These are phyloP conservation scores for Tachypleus tridentatus DNA, from an alignment of 1,140 invertebrate genomes.

Conservation along the genomic window DNA sequence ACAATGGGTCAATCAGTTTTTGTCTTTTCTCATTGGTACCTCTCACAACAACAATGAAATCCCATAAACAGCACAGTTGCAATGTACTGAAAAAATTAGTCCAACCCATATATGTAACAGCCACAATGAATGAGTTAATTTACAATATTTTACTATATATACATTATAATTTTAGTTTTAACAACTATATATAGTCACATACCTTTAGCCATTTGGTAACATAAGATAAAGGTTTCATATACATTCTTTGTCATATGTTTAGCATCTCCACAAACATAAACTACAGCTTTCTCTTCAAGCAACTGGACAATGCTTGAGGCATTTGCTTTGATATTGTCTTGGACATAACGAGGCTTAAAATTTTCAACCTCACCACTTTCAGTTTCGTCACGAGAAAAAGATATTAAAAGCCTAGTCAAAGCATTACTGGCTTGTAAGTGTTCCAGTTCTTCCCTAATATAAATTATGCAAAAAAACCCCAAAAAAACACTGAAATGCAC, in stretches of 20 bases:
- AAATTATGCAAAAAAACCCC: constrained; percentile 14
- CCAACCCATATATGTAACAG: no score
- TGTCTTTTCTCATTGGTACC: no score
- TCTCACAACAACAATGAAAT: no score
- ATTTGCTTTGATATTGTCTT: constrained; percentile 45
- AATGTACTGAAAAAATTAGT: no score
- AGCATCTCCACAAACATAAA: constrained; percentile 69
- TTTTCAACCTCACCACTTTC: no score
- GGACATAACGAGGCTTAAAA: constrained; percentile 32
- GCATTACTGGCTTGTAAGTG: constrained; percentile 37
- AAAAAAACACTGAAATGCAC: no score
- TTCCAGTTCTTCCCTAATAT: constrained; percentile 41
- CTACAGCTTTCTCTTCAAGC: constrained; percentile 42
- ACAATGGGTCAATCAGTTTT: no score
- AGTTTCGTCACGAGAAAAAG: constrained; percentile 49
- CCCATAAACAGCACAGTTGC: no score
- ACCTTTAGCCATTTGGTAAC: constrained; percentile 22
- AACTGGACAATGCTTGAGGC: constrained; percentile 42
- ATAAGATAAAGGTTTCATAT: constrained; percentile 41
- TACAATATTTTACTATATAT: no score
- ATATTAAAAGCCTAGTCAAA: constrained; percentile 43
- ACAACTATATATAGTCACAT: no score
- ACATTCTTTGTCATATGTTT: constrained; percentile 58
- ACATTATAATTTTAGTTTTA: no score
- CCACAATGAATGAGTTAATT: no score